These are phyloP conservation scores for Chelonus formosanus DNA, from an alignment of 2,888 invertebrate genomes.

Conservation along the genomic window DNA sequence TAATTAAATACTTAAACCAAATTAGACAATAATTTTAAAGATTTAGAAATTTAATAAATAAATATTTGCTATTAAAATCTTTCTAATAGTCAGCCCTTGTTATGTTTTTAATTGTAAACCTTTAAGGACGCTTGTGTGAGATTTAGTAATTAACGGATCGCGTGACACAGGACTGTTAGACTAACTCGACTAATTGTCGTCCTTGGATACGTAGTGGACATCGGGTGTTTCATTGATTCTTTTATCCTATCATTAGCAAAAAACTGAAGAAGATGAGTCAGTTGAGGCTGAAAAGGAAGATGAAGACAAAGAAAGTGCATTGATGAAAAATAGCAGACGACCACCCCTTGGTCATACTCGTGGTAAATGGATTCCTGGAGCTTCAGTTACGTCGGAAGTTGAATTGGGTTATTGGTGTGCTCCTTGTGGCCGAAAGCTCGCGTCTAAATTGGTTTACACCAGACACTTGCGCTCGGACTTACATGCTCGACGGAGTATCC, in stretches of 20 bases:
- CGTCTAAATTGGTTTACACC: slow-evolving; percentile 78
- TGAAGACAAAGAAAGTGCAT: slow-evolving; percentile 14
- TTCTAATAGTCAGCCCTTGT: slow-evolving; percentile 23
- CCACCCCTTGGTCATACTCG: slow-evolving; percentile 78
- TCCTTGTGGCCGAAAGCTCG: slow-evolving; percentile 79
- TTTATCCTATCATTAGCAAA: slow-evolving; percentile 40
- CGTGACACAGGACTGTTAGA: slow-evolving; percentile 43
- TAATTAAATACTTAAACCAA: background rate
- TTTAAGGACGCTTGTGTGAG: slow-evolving; percentile 36
- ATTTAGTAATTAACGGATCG: slow-evolving; percentile 45
- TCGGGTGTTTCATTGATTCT: slow-evolving; percentile 21
- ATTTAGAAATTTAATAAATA: background rate
- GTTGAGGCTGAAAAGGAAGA: slow-evolving; percentile 21
- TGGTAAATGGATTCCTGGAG: slow-evolving; percentile 84
- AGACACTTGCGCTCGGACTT: slow-evolving; percentile 79
- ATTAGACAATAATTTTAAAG: background rate
- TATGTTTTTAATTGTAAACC: slow-evolving; percentile 39
- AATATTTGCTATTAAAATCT: background rate
- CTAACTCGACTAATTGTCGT: slow-evolving; percentile 47
- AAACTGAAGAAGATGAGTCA: slow-evolving; percentile 52
- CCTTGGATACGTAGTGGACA: slow-evolving; percentile 37
- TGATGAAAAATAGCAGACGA: slow-evolving; percentile 52
- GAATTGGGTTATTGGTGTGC: slow-evolving; percentile 80
- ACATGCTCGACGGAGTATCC: slow-evolving; percentile 67
- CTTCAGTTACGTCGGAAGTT: slow-evolving; percentile 50